Conservation (phyloP, 1,140 invertebrate genomes). For the Bombus superbus region DNA sequence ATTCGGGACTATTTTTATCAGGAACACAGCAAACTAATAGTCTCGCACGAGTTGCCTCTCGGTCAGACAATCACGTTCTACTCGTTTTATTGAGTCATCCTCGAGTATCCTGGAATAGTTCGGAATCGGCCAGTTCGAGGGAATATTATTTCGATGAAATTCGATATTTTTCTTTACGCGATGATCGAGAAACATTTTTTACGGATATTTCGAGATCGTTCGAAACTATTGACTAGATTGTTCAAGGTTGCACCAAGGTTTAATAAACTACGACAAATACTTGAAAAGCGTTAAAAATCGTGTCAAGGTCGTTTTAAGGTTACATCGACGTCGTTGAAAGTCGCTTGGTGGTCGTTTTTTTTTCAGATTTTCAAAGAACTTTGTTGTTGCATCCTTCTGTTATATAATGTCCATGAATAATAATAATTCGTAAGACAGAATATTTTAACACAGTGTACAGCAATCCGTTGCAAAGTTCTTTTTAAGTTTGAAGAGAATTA, state of each 20-base stretch:
- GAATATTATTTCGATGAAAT: neutral
- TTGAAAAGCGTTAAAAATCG: no score
- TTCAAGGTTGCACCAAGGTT: neutral
- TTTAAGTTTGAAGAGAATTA: no score
- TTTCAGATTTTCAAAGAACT: no score
- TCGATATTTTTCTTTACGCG: neutral
- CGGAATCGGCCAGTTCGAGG: neutral
- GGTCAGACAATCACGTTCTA: neutral
- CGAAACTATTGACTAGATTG: neutral
- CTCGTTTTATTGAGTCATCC: neutral
- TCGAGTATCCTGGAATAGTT: neutral
- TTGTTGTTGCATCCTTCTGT: no score
- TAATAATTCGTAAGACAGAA: no score
- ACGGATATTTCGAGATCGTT: neutral
- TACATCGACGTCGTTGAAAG: no score
- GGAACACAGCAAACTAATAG: neutral
- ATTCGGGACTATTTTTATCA: constrained; percentile 10
- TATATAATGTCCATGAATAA: no score
- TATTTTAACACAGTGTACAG: no score
- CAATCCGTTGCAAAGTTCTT: no score
- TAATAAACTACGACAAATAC: neutral
- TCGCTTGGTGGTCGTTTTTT: no score
- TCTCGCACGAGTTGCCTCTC: neutral
- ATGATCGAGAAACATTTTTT: neutral
- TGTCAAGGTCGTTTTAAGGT: no score